Base-by-base conservation (phyloP, 1,140 invertebrate species). In the Drosophila nebulosa region DNA sequence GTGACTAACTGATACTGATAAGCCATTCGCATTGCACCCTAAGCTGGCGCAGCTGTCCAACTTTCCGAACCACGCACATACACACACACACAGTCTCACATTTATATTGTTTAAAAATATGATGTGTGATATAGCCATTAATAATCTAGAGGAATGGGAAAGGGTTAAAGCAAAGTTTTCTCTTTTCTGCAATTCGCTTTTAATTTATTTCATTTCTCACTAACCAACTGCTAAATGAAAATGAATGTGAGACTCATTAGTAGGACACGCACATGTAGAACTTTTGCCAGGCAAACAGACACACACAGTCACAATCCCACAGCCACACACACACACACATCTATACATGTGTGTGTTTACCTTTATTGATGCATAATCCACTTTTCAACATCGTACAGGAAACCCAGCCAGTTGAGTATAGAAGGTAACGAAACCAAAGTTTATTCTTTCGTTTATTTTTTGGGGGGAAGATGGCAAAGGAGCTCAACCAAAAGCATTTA, bases 211-310 rank as follows among this genome's bases (percentile, higher is more conserved):
- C 64, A 64, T 71, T 76, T 64, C 65, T 74, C 66, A 64, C 60
- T 74, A 42, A 36, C 53, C 74, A 73, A 42, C 52, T 73, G 78
- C 64, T 65, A 81, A 86, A 88, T 86, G 74, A 78, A 78, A 78
- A 86, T 76, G 71, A 83, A 86, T 86, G 65, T 56, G 59, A 66
- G 68, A 30, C 81, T 86, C 81, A 86, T 86, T 86, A 86, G 81
- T 71, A 74, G 62, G 66, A n/a, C 68, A 68, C 69, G 74, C 83
- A 86, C 81, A 85, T 65, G 77, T 53, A 58, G 74, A 86, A 88
- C 74, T 86, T 86, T 88, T 62, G 50, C 55, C 39, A 50, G 30
- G 52, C 24, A 22, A 46, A 52, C 6, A 16, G 53, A 63, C 26
- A 58, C 32, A 60, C 27, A 65, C 56, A 36, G 24, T 53, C 18